Evolutionary conservation across 2,113 vertebrate species (phyloP).

Genomic region (Gallinago media): DNA sequence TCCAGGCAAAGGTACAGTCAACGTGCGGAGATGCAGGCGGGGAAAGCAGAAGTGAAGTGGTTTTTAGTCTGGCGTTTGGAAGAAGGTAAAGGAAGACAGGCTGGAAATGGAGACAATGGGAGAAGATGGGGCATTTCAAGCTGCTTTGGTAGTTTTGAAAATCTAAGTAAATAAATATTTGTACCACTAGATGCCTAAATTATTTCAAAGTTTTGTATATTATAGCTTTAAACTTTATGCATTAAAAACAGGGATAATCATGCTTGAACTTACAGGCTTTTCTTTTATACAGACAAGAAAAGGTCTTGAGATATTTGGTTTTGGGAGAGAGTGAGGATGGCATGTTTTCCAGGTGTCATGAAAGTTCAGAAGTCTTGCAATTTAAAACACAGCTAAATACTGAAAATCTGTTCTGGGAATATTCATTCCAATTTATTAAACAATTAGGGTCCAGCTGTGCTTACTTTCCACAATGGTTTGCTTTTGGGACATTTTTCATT

Average conservation of each 20-base stretch:
- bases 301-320: neutral
- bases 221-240: neutral
- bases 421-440: conserved; percentile 55
- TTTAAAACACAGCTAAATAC: conserved; percentile 16
- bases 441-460: conserved; percentile 50
- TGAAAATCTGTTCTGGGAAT: conserved; percentile 31
- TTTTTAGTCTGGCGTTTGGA: neutral
- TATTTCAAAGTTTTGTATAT: neutral
- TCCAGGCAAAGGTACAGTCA: neutral
- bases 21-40: neutral
- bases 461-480: conserved; percentile 43
- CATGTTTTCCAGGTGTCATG: conserved; percentile 33
- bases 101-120: neutral
- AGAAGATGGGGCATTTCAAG: neutral
- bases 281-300: neutral
- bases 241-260: neutral
- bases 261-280: neutral
- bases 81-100: neutral
- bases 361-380: conserved; percentile 18
- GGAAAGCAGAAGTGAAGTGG: neutral
- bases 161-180: neutral
- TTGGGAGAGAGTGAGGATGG: neutral
- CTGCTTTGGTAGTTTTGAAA: neutral
- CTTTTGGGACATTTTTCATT: conserved; percentile 63
- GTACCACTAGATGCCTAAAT: neutral